Conservation (phyloP, 1,140 invertebrate genomes). For the Drosophila busckii region DNA sequence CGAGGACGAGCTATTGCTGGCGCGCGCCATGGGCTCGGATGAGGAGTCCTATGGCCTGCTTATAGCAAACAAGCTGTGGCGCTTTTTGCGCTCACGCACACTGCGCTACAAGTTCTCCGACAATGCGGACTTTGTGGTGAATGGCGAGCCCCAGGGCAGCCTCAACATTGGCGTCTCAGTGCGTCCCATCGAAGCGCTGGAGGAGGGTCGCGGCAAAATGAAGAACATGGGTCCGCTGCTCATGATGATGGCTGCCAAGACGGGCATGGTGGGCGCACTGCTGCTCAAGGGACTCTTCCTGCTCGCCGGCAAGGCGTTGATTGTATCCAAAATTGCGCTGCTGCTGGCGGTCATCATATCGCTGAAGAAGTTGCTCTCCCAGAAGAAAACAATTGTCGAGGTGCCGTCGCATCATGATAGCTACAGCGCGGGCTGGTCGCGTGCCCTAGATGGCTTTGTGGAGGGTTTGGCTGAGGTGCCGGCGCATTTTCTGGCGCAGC, state of each 20-base stretch:
- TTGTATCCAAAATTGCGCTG: conserved; percentile 90
- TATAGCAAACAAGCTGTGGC: conserved; percentile 86
- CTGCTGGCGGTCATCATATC: conserved; percentile 88
- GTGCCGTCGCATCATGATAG: conserved; percentile 83
- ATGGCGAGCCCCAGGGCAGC: conserved; percentile 85
- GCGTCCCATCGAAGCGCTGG: conserved; percentile 81
- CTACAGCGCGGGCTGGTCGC: conserved; percentile 82
- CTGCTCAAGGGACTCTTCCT: conserved; percentile 89
- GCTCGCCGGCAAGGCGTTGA: conserved; percentile 89
- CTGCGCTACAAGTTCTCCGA: conserved; percentile 85
- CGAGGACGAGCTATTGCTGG: conserved; percentile 68
- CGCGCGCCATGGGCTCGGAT: conserved; percentile 81
- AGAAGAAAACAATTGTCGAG: conserved; percentile 87
- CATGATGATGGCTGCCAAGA: conserved; percentile 87
- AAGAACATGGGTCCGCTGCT: conserved; percentile 87
- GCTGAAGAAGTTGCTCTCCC: conserved; percentile 88
- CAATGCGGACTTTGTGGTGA: conserved; percentile 85
- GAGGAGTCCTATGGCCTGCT: conserved; percentile 86
- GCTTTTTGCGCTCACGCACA: conserved; percentile 85
- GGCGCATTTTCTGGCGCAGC: conserved; percentile 66
- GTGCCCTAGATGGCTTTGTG: conserved; percentile 80
- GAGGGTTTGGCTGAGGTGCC: conserved; percentile 70
- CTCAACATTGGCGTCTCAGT: conserved; percentile 86
- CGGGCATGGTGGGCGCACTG: conserved; percentile 87
- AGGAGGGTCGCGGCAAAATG: conserved; percentile 85